Evolutionary conservation across 2,113 vertebrate species (phyloP).

Genomic region (Vombatus ursinus): DNA sequence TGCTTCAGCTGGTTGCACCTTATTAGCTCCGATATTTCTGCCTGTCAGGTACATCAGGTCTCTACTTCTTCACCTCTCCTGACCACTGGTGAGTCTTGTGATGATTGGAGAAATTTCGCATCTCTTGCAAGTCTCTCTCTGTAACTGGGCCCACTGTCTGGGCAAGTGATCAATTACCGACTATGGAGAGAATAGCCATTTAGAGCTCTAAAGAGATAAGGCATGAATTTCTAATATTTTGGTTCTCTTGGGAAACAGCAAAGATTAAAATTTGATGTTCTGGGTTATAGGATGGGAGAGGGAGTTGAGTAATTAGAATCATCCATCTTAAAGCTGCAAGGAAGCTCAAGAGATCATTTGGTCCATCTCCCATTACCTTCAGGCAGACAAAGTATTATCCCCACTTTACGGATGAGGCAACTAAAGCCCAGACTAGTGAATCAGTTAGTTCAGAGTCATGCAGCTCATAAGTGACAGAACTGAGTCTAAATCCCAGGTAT

Average conservation of each 20-base stretch:
- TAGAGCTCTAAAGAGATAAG: not conserved
- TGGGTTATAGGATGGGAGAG: not conserved
- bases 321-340: not conserved
- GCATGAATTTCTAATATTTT: not conserved
- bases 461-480: not conserved
- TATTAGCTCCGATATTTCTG: constrained; percentile 61
- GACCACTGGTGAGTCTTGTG: constrained; percentile 5
- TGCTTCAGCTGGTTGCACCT: constrained; percentile 18
- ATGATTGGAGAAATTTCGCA: constrained; percentile 52
- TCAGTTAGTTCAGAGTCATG: not conserved
- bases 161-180: not conserved
- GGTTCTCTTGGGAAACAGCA: constrained; percentile 18
- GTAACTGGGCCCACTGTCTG: not conserved
- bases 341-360: not conserved
- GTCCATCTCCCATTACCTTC: not conserved
- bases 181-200: not conserved
- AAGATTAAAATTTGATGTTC: constrained; percentile 1
- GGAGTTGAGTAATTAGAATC: not conserved
- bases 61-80: constrained; percentile 51
- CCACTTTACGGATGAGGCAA: not conserved
- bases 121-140: not conserved
- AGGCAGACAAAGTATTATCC: not conserved
- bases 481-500: not conserved
- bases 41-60: constrained; percentile 52
- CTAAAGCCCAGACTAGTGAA: not conserved